Conservation (phyloP, 1,140 invertebrate species). For the Heliconius hermathena region DNA sequence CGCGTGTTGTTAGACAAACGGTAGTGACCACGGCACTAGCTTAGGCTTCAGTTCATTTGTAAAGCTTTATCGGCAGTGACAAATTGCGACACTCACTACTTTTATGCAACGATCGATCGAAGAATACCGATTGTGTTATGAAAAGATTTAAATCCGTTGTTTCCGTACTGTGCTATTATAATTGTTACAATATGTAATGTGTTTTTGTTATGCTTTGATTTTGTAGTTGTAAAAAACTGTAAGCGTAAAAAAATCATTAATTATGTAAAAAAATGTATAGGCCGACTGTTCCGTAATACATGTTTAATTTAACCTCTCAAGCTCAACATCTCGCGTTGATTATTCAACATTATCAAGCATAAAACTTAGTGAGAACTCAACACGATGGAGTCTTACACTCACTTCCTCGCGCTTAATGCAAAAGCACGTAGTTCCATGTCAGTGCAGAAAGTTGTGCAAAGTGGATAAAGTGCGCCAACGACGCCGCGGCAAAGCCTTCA, state of each 20-base stretch:
- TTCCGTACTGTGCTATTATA: slow-evolving; percentile 4
- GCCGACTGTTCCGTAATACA: neutral
- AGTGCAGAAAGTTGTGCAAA: slow-evolving; percentile 76
- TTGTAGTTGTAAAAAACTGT: neutral
- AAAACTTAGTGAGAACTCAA: slow-evolving; percentile 72
- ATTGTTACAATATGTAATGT: neutral
- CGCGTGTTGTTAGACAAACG: slow-evolving; percentile 66
- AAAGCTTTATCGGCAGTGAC: slow-evolving; percentile 71
- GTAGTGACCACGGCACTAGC: slow-evolving; percentile 51
- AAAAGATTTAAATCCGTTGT: slow-evolving; percentile 31
- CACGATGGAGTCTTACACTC: slow-evolving; percentile 63
- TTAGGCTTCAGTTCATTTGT: slow-evolving; percentile 69
- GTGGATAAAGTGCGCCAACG: slow-evolving; percentile 77
- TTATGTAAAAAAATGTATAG: neutral
- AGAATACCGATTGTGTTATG: slow-evolving; percentile 35
- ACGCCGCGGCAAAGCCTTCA: slow-evolving; percentile 76
- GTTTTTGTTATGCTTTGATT: neutral
- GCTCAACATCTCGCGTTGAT: slow-evolving; percentile 70
- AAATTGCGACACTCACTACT: slow-evolving; percentile 67
- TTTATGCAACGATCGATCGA: slow-evolving; percentile 63
- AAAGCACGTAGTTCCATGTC: slow-evolving; percentile 76
- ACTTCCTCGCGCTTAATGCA: slow-evolving; percentile 73
- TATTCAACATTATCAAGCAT: slow-evolving; percentile 71
- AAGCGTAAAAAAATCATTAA: neutral
- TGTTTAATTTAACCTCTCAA: slow-evolving; percentile 47